These are phyloP conservation scores for Alloscopus bannaensis DNA, from an alignment of 2,888 invertebrate genomes.

Conservation along the genomic window DNA sequence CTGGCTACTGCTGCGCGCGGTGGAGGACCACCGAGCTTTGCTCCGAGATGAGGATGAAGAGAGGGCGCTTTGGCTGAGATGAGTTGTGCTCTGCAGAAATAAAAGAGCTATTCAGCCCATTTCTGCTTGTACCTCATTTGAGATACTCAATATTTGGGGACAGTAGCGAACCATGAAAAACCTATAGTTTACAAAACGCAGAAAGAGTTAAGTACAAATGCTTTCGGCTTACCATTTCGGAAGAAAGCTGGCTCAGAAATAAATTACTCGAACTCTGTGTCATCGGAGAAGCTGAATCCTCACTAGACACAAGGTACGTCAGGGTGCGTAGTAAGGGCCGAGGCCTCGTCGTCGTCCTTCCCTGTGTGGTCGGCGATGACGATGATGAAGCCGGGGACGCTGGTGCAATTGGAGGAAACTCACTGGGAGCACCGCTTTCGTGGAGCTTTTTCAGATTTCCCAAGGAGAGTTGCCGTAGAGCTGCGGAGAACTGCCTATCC, in stretches of 20 bases:
- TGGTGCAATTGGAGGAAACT: slow-evolving; percentile 25
- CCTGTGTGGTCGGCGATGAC: not conserved
- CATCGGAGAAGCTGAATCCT: not conserved
- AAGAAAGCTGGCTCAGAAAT: too few relatives aligned
- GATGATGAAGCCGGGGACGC: slow-evolving; percentile 24
- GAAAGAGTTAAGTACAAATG: too few relatives aligned
- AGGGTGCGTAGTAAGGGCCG: slow-evolving; percentile 6
- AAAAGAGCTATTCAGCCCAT: too few relatives aligned
- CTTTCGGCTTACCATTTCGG: too few relatives aligned
- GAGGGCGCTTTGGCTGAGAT: slow-evolving; percentile 3
- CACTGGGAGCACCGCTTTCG: not conserved
- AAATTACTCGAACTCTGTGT: too few relatives aligned
- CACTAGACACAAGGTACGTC: slow-evolving; percentile 30
- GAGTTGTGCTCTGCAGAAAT: slow-evolving; percentile 5
- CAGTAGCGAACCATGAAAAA: not conserved
- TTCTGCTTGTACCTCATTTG: not conserved
- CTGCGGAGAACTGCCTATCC: slow-evolving; percentile 1
- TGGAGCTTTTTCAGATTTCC: slow-evolving; percentile 6
- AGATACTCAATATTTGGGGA: too few relatives aligned
- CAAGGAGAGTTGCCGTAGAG: slow-evolving; percentile 28
- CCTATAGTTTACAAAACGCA: too few relatives aligned
- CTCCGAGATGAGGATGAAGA: not conserved
- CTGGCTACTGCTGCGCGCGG: slow-evolving; percentile 20
- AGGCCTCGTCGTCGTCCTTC: slow-evolving; percentile 19
- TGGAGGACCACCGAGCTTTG: not conserved